Base-by-base conservation (phyloP, 2,888 invertebrate species). In the Cybosia mesomella region DNA sequence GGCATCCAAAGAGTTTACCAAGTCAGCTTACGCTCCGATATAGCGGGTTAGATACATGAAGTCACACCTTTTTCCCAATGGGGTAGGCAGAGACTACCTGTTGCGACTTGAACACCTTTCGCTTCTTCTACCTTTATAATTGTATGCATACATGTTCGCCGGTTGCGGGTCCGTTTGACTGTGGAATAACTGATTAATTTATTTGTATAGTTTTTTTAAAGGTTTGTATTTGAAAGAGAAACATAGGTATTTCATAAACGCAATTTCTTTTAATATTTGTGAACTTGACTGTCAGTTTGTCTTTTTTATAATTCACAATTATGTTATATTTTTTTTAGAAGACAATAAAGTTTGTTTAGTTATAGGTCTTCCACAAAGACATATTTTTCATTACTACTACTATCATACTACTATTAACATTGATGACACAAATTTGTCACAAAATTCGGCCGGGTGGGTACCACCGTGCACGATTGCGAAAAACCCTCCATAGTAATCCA, bases 1-100 rank as follows among this genome's bases (percentile, higher is more conserved):
- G 73, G 91, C 92, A 10, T 91, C 87, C 1, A 63, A 32, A 8
- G 77, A 85, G 2, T 83, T 83, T 74, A 74, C 79, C 36, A 54
- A 57, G 4, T 84, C 89, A 1, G n/a, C 58, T 18, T 92, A 92
- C 74, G 80, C 76, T 68, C 21, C 64, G 65, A 62, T 82, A 66
- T 87, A 73, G 63, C 58, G 49, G 70, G 59, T 28, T 28, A 28
- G 28, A 28, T 43, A 39, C 15, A 43, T 43, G 18, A 15, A 0
- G 39, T 43, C 43, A 1, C 18, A 1, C 43, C 18, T 7, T 1
- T 36, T 36, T 11, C 11, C 10, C 36, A 2, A 39, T 18, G 43
- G 18, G 18, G 18, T 43, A 43, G 18, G 7, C 43, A 43, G 18
- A 18, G 15, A 7, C 7, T 18, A 5, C 18, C 18, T n/a, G 8